Base-by-base conservation (phyloP, 2,797 vertebrate species). In the Picus viridis region DNA sequence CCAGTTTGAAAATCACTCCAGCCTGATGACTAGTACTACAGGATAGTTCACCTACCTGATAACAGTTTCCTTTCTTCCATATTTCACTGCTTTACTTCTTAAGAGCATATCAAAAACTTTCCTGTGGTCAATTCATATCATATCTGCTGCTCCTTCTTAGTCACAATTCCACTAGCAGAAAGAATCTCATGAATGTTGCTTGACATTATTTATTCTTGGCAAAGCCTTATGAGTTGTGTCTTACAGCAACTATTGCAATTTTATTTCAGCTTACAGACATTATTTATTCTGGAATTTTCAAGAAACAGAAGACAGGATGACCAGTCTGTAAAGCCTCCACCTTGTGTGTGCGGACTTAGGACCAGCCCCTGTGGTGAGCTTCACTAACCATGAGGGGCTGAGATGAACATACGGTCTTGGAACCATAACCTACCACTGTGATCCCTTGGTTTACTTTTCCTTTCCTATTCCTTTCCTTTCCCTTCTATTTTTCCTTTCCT, bases 261-360 rank as follows among this genome's bases (percentile, higher is more conserved):
- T 57, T 39, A 47, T 58, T 72, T 91, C 56, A 65, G 9, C 14
- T 82, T 64, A 47, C 20, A 57, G 56, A 53, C 5, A 4, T 57
- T 54, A 64, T 85, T 89, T 56, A 47, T 56, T 78, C 26, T 47
- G 26, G 13, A 57, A 29, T 75, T 79, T 91, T 84, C 41, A 78
- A 51, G 54, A 87, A 91, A 58, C 10, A 2, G 26, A 68, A 74
- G 19, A 51, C 43, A 32, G 15, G 4, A 43, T 74, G 19, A n/a
- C 63, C 67, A 17, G 18, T 56, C 58, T 74, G 2, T 24, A 74
- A 59, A 82, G 16, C 7, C 13, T 61, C 29, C 4, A 41, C 1
- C 6, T 23, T 56, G 3, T 5, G 74, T 9, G 5, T 23, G 20
- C 2, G 0, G 7, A 58, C 12, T 14, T 64, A 18, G n/a, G 10